A percentile compares a stretch with the other conserved stretches of the same genome.
phyloP scores from a whole-genome alignment of 1,140 invertebrate species.

The Drosophila sechellia region DNA sequence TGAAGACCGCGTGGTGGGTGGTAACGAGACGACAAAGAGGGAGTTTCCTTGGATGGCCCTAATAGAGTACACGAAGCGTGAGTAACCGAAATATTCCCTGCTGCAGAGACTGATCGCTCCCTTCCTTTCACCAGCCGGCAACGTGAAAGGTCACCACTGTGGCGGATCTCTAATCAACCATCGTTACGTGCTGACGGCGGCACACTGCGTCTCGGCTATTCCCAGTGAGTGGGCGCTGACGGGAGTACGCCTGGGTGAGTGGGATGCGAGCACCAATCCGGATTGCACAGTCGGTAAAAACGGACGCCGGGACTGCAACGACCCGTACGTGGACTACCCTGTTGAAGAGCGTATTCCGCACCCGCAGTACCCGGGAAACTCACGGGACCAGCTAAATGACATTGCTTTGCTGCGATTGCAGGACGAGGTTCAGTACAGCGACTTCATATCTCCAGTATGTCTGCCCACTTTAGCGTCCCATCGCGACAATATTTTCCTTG shows the following conservation, averaged over 20 bases:
- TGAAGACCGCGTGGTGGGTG: slow-evolving; percentile 87
- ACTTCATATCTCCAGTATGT: slow-evolving; percentile 90
- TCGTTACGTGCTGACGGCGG: slow-evolving; percentile 88
- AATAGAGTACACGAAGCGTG: slow-evolving; percentile 84
- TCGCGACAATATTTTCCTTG: slow-evolving; percentile 83
- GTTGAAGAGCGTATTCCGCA: slow-evolving; percentile 87
- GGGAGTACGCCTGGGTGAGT: slow-evolving; percentile 88
- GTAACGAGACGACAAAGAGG: slow-evolving; percentile 86
- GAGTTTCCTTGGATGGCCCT: slow-evolving; percentile 90
- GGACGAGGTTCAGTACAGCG: slow-evolving; percentile 85
- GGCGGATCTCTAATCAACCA: slow-evolving; percentile 89
- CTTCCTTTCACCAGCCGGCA: slow-evolving; percentile 36
- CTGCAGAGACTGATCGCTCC: background rate
- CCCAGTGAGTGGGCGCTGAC: slow-evolving; percentile 63
- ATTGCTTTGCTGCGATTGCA: slow-evolving; percentile 88
- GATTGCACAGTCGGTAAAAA: slow-evolving; percentile 86
- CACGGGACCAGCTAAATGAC: slow-evolving; percentile 87
- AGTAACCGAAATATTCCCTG: slow-evolving; percentile 1
- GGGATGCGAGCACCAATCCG: slow-evolving; percentile 85
- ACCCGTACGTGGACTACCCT: slow-evolving; percentile 85
- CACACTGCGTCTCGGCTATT: slow-evolving; percentile 90
- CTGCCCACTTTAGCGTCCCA: slow-evolving; percentile 86
- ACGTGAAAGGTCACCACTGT: slow-evolving; percentile 85
- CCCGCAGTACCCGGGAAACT: slow-evolving; percentile 86
- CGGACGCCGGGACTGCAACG: slow-evolving; percentile 82